A percentile compares a stretch with the other conserved stretches of the same genome.
Evolutionary conservation across 2,888 invertebrate species (phyloP).

Genomic region (Lagria hirta): DNA sequence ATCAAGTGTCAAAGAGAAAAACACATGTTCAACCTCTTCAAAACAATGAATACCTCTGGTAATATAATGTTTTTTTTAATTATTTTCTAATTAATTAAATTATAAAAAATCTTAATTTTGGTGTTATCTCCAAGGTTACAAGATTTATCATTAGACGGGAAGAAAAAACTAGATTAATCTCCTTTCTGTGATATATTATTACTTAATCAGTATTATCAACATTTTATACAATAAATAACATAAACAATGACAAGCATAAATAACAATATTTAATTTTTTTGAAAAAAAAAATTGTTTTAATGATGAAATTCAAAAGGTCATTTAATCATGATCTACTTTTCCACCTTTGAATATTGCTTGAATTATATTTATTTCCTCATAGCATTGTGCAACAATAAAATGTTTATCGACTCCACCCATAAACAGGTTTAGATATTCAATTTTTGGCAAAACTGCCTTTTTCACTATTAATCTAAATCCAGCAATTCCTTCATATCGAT

Average conservation of each 20-base stretch:
- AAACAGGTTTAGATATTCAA: slow-evolving; percentile 37
- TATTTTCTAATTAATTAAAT: neutral
- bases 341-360: slow-evolving; percentile 46
- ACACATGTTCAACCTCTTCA: slow-evolving; percentile 6
- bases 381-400: slow-evolving; percentile 42
- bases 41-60: slow-evolving; percentile 5
- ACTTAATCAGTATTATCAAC: slow-evolving; percentile 4
- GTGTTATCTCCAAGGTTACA: slow-evolving; percentile 12
- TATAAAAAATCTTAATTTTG: neutral
- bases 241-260: no score
- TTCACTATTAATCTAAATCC: slow-evolving; percentile 48
- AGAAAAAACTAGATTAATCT: slow-evolving; percentile 11
- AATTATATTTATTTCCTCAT: slow-evolving; percentile 39
- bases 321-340: slow-evolving; percentile 10
- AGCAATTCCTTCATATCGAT: slow-evolving; percentile 52
- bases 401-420: slow-evolving; percentile 38
- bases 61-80: neutral
- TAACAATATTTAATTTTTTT: no score
- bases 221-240: no score
- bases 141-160: no score
- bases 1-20: slow-evolving; percentile 12
- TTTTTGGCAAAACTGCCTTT: slow-evolving; percentile 33
- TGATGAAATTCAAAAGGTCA: no score
- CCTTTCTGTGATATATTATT: slow-evolving; percentile 2
- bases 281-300: no score